Percentiles rank a stretch among this genome's conserved stretches.
phyloP scores from a whole-genome alignment of 2,888 invertebrate species.

The Mechanitis messenoides region DNA sequence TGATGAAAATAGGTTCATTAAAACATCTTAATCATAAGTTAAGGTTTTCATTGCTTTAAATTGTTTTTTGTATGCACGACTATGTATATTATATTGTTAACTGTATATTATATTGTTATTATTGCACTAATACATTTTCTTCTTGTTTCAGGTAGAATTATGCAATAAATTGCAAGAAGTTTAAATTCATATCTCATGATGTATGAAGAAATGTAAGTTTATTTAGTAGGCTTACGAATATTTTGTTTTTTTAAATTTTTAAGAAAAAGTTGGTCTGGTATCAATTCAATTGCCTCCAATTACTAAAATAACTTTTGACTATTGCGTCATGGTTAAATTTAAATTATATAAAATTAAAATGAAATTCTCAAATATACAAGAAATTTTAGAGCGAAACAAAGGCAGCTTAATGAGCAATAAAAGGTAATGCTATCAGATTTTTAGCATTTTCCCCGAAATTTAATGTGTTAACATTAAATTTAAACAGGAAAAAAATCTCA shows the following conservation, averaged over 20 bases:
- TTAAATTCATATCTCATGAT: constrained; percentile 52
- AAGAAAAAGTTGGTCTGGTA: constrained; percentile 8
- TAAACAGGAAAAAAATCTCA: constrained; percentile 61
- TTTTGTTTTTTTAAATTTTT: not conserved
- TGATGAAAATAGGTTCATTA: too few species aligned
- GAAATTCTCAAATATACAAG: constrained; percentile 7
- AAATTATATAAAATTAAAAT: not conserved
- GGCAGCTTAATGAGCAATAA: constrained; percentile 55
- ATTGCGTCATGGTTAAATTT: not conserved
- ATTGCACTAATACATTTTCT: constrained; percentile 70
- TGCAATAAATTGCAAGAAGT: constrained; percentile 73
- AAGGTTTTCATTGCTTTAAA: too few species aligned
- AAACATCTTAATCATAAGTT: too few species aligned
- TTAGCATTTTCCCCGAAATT: constrained; percentile 56
- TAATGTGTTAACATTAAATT: constrained; percentile 63
- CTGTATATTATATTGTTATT: constrained; percentile 26
- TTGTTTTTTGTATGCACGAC: not conserved
- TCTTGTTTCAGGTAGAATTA: constrained; percentile 77
- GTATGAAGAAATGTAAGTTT: constrained; percentile 64
- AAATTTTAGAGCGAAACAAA: constrained; percentile 22
- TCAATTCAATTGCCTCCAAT: not conserved
- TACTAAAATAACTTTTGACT: constrained; percentile 4
- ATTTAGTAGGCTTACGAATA: not conserved
- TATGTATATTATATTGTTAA: not conserved
- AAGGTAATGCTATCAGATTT: constrained; percentile 64